Base-by-base conservation (phyloP, 2,888 invertebrate species). In the Eumacrocentrus americanus region DNA sequence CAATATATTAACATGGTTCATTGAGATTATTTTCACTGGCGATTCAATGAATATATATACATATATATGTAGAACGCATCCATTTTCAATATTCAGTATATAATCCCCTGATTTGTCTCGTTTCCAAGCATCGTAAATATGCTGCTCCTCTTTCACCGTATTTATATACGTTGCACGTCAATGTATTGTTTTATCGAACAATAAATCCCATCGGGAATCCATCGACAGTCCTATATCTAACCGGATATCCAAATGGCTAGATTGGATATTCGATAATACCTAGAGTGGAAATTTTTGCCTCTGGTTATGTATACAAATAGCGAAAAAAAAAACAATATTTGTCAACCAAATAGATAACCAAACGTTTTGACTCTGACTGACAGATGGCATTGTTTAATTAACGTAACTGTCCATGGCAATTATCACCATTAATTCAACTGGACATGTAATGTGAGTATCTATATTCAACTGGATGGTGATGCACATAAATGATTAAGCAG, bases 231-330 rank as follows among this genome's bases (percentile, higher is more conserved):
- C 29, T 9, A 16, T 35, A 40, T 25, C 40, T 53, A 40, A 16
- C 14, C 25, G 25, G 25, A 25, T 38, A 23, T 37, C 40, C 22
- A 38, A 37, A 38, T 38, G 18, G 35, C 35, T 50, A 23, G 52
- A 52, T 52, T 52, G 23, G 18, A 52, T 40, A 23, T 52, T 52
- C 14, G 52, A 52, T 52, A 52, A 12, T 52, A 23, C 14, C 23
- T 11, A 11, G 18, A 11, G 34, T 34, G n/a, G 11, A 34, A 18
- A 50, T 16, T 50, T 18, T 35, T 50, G 18, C 12, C 18, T 22
- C 11, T 12, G 12, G 51, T 7, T 38, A 23, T 14, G n/a, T 3
- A 40, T 22, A 14, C 38, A 23, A 11, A 38, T 7, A 9, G 7
- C n/a, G 29, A 47, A 14, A 11, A 37, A 50, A 52, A 52, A 37